Conservation (phyloP, 2,113 vertebrate species). For the Cryptomyrus ogoouensis region DNA sequence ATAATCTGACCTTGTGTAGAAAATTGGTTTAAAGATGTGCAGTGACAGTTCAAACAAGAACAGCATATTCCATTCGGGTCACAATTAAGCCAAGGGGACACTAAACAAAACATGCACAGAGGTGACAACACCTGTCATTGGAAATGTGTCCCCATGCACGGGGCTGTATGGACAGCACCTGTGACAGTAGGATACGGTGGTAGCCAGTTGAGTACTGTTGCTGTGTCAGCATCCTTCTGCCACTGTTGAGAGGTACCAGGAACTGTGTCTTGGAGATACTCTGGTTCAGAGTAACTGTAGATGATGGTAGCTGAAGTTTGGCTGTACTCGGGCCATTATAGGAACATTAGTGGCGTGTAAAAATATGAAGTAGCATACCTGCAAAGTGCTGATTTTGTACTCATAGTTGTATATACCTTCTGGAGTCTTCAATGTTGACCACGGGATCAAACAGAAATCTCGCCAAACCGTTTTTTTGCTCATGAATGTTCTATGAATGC, state of each 20-base stretch:
- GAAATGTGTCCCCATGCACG: not conserved
- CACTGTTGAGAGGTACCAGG: not conserved
- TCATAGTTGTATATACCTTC: too few relatives aligned
- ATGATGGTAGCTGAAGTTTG: not conserved
- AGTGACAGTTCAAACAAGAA: not conserved
- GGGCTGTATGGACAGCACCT: not conserved
- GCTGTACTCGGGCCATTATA: too few relatives aligned
- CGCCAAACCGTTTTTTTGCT: not conserved
- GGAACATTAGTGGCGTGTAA: too few relatives aligned
- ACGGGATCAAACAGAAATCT: too few relatives aligned
- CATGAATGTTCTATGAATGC: not conserved
- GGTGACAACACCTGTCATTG: not conserved
- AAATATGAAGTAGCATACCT: too few relatives aligned
- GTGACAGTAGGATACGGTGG: not conserved
- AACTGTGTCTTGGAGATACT: not conserved
- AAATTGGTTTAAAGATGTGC: not conserved
- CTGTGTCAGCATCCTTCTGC: not conserved
- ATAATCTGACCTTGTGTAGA: not conserved
- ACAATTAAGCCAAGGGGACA: not conserved
- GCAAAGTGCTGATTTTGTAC: too few relatives aligned
- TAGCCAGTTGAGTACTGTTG: not conserved
- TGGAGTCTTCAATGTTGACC: too few relatives aligned
- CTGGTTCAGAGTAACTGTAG: constrained; percentile 1
- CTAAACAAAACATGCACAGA: not conserved
- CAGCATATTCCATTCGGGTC: not conserved